Evolutionary conservation across 2,888 invertebrate genomes (phyloP).

Genomic region (Pyrrhosoma nymphula): DNA sequence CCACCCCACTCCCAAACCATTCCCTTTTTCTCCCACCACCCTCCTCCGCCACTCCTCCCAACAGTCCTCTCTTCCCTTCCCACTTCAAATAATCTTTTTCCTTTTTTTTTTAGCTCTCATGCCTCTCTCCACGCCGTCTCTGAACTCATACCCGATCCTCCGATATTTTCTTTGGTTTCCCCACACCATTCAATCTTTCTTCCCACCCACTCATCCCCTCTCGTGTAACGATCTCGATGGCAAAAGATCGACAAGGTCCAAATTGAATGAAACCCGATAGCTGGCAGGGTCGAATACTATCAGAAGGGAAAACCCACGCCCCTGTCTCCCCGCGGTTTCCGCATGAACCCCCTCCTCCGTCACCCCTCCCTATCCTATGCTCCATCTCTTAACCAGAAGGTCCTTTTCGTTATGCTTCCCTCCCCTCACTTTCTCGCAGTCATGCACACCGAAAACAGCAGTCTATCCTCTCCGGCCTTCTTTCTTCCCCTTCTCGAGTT

Average conservation of each 20-base stretch:
- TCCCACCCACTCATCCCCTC: not conserved
- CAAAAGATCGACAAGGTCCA: constrained; percentile 66
- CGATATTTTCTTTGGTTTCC: constrained; percentile 1
- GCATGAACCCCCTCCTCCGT: not conserved
- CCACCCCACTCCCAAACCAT: constrained; percentile 5
- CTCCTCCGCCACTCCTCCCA: not conserved
- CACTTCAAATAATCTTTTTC: not conserved
- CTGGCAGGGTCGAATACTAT: constrained; percentile 55
- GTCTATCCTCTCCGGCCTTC: not conserved
- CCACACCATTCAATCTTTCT: not conserved
- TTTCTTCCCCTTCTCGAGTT: not conserved
- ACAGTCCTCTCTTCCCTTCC: not conserved
- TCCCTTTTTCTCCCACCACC: not conserved
- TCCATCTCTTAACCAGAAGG: not conserved
- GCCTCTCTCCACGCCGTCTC: not conserved
- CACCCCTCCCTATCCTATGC: not conserved
- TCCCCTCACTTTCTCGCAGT: not conserved
- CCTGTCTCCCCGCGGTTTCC: not conserved
- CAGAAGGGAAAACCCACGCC: constrained; percentile 52
- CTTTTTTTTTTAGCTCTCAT: not conserved
- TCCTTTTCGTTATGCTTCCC: not conserved
- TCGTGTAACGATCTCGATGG: constrained; percentile 64
- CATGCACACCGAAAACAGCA: not conserved
- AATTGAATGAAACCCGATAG: constrained; percentile 66
- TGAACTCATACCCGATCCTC: not conserved